Percentiles rank a stretch among this genome's conserved stretches.
Evolutionary conservation across 2,113 vertebrate genomes (phyloP).

Genomic region (Megatriorchis doriae): DNA sequence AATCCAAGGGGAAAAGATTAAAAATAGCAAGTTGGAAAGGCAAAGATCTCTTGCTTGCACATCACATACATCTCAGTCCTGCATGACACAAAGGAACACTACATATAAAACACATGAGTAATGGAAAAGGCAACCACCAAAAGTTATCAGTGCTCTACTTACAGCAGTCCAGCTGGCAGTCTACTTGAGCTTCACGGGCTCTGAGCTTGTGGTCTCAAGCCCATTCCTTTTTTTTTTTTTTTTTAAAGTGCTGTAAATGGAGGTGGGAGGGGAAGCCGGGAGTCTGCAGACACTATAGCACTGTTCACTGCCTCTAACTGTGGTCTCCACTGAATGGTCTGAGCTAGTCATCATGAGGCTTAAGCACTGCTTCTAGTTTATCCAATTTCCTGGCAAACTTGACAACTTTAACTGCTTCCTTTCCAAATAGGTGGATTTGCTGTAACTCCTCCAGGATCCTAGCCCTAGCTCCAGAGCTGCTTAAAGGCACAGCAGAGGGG

Average conservation of each 20-base stretch:
- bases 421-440: neutral
- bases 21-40: neutral
- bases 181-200: neutral
- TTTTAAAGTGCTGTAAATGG: neutral
- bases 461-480: neutral
- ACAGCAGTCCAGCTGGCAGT: constrained; percentile 4
- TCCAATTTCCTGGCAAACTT: constrained; percentile 48
- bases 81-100: neutral
- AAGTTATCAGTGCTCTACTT: constrained; percentile 4
- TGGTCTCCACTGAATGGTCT: neutral
- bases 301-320: neutral
- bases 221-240: neutral
- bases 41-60: neutral
- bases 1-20: neutral
- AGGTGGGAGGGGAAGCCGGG: constrained; percentile 18
- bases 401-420: constrained; percentile 34
- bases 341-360: neutral
- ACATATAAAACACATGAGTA: neutral
- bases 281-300: neutral
- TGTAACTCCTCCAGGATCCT: neutral
- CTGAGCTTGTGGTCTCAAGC: neutral
- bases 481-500: neutral
- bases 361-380: neutral
- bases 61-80: neutral
- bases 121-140: neutral